Conservation (phyloP, 2,113 vertebrate species). For the Polypterus senegalus region DNA sequence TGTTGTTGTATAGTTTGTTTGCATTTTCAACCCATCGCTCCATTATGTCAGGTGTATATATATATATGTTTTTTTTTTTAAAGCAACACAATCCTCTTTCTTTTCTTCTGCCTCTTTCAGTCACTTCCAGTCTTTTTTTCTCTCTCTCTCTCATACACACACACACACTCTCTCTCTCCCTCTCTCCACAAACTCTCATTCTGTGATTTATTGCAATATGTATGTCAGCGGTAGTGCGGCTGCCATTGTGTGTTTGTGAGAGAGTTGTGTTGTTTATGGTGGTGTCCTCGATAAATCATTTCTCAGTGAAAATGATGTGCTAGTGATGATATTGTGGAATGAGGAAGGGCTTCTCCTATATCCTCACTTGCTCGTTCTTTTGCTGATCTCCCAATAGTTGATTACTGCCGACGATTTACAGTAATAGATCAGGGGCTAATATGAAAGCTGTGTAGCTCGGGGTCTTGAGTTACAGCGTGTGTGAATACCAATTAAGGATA, state of each 20-base stretch:
- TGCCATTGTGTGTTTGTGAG: slow-evolving; percentile 83
- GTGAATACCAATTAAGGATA: slow-evolving; percentile 81
- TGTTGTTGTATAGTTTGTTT: slow-evolving; percentile 25
- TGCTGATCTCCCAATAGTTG: slow-evolving; percentile 43
- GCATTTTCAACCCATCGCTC: slow-evolving; percentile 42
- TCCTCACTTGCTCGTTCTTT: slow-evolving; percentile 18
- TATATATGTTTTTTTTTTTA: slow-evolving; percentile 55
- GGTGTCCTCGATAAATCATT: slow-evolving; percentile 81
- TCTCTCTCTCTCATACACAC: slow-evolving; percentile 32
- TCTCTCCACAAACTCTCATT: slow-evolving; percentile 35
- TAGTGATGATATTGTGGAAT: slow-evolving; percentile 61
- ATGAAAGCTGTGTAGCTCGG: slow-evolving; percentile 64
- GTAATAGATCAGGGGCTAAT: slow-evolving; percentile 67
- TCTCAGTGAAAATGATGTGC: slow-evolving; percentile 67
- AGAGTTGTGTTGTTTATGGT: slow-evolving; percentile 87
- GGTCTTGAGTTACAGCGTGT: slow-evolving; percentile 76
- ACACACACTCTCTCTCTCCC: slow-evolving; percentile 35
- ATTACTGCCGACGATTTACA: slow-evolving; percentile 59
- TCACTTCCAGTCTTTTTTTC: slow-evolving; percentile 39
- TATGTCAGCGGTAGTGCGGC: slow-evolving; percentile 75
- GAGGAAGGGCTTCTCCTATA: slow-evolving; percentile 33
- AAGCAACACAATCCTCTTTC: slow-evolving; percentile 42
- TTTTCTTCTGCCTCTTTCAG: slow-evolving; percentile 20
- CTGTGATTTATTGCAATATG: slow-evolving; percentile 93
- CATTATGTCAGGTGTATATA: slow-evolving; percentile 46